Conservation (phyloP, 2,113 vertebrate genomes). For the Anhinga rufa region DNA sequence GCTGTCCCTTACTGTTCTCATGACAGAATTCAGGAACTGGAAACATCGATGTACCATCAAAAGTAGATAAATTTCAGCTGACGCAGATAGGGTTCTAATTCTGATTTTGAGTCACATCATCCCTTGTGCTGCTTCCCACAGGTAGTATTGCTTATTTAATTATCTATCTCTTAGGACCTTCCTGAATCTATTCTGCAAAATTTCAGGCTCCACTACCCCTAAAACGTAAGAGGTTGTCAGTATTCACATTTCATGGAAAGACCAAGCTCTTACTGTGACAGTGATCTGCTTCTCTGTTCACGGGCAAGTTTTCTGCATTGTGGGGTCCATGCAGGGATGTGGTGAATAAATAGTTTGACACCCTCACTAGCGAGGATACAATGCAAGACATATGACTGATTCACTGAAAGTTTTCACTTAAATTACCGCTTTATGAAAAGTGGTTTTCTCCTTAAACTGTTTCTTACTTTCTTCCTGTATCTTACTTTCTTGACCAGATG, state of each 20-base stretch:
- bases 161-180: neutral
- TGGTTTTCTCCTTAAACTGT: neutral
- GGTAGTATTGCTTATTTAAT: neutral
- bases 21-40: neutral
- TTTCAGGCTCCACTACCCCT: rapidly evolving
- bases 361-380: neutral
- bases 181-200: neutral
- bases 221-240: neutral
- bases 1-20: neutral
- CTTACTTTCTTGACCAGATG: neutral
- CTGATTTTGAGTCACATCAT: neutral
- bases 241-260: neutral
- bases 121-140: neutral
- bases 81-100: neutral
- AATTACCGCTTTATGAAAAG: neutral
- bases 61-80: neutral
- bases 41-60: neutral
- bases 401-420: neutral
- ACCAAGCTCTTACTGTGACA: neutral
- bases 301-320: neutral
- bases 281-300: neutral
- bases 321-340: neutral
- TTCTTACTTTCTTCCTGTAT: neutral
- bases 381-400: neutral
- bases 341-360: neutral